A percentile compares a stretch with the other conserved stretches of the same genome.
Evolutionary conservation across 2,888 invertebrate genomes (phyloP).

Genomic region (Oasisia sp.): DNA sequence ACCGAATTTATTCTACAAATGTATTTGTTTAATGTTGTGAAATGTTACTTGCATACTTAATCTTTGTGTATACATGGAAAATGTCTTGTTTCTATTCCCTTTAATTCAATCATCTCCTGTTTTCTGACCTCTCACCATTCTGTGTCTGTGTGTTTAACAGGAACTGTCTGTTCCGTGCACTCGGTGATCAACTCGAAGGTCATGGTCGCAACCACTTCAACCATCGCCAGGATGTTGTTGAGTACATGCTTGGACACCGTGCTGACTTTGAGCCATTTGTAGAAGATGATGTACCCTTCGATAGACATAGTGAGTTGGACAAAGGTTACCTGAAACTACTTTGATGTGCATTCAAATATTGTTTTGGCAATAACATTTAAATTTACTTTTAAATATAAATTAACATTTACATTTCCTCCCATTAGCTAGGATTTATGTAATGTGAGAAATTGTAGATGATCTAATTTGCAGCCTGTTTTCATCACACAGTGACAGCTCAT

Average conservation of each 20-base stretch:
- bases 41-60: too few relatives aligned
- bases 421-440: neutral
- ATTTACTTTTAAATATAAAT: too few relatives aligned
- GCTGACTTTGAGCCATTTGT: slow-evolving; percentile 69
- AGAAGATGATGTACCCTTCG: slow-evolving; percentile 68
- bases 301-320: slow-evolving; percentile 64
- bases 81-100: neutral
- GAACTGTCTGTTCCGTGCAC: slow-evolving; percentile 69
- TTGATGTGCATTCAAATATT: neutral
- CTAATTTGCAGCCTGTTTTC: neutral
- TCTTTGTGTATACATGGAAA: too few relatives aligned
- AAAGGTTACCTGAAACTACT: neutral
- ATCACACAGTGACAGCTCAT: neutral
- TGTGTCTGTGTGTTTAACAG: slow-evolving; percentile 52
- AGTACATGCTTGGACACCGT: slow-evolving; percentile 66
- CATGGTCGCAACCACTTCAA: slow-evolving; percentile 66
- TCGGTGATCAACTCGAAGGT: slow-evolving; percentile 69
- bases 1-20: too few relatives aligned
- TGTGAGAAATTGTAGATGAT: neutral
- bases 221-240: slow-evolving; percentile 66
- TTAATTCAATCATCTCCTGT: neutral
- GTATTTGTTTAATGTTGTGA: too few relatives aligned
- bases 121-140: neutral
- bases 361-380: too few relatives aligned
- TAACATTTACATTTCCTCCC: neutral